Evolutionary conservation across 2,113 vertebrate species (phyloP).

Genomic region (Enhydra lutris): DNA sequence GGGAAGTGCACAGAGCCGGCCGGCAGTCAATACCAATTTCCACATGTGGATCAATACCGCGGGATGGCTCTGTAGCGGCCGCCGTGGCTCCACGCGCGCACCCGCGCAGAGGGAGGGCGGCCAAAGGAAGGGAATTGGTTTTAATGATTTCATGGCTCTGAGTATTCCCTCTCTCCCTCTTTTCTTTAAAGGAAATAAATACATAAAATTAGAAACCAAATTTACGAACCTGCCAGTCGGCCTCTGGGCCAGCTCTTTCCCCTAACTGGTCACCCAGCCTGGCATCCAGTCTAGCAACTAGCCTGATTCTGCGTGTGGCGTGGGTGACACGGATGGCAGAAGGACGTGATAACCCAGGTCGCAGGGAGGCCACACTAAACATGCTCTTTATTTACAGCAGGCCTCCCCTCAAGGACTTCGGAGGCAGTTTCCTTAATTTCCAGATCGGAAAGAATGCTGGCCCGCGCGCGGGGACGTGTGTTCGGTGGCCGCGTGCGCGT

Average conservation of each 20-base stretch:
- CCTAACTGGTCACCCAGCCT: slow-evolving; percentile 69
- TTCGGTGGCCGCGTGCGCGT: too few species aligned
- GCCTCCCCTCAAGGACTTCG: not conserved
- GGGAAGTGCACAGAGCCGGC: slow-evolving; percentile 77
- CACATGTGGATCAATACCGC: slow-evolving; percentile 84
- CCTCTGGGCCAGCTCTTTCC: slow-evolving; percentile 53
- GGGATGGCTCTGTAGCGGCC: slow-evolving; percentile 84
- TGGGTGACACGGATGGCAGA: not conserved
- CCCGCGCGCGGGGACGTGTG: rapidly evolving
- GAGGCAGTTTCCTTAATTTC: not conserved
- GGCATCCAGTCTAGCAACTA: slow-evolving; percentile 66
- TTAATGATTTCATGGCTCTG: slow-evolving; percentile 83
- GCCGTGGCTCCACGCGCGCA: slow-evolving; percentile 79
- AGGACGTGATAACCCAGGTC: not conserved
- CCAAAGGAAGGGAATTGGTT: slow-evolving; percentile 81
- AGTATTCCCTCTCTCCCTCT: slow-evolving; percentile 73
- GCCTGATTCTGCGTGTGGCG: not conserved
- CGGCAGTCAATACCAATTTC: slow-evolving; percentile 89
- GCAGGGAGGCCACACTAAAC: not conserved
- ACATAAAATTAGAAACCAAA: slow-evolving; percentile 66
- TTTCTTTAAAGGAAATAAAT: slow-evolving; percentile 77
- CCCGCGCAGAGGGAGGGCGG: slow-evolving; percentile 76
- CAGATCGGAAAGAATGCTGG: not conserved
- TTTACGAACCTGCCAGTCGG: slow-evolving; percentile 40
- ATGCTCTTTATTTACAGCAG: not conserved